Evolutionary conservation across 2,113 vertebrate genomes (phyloP).

Genomic region (Cromileptes altivelis): DNA sequence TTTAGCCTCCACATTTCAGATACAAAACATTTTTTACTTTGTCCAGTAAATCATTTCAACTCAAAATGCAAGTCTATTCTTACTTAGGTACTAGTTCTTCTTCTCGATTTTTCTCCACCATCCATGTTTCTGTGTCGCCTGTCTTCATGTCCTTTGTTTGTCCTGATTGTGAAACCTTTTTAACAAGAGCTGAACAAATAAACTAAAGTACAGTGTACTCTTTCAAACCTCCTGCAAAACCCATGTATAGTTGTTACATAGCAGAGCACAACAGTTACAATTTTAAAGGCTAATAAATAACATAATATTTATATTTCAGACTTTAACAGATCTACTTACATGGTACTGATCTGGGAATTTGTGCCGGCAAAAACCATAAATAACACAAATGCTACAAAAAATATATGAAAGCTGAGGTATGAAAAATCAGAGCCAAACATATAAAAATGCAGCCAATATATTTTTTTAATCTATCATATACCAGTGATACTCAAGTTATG

Average conservation of each 20-base stretch:
- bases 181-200: constrained; percentile 21
- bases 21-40: neutral
- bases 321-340: neutral
- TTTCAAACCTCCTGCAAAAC: neutral
- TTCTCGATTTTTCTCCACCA: neutral
- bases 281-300: neutral
- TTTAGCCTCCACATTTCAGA: neutral
- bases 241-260: neutral
- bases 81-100: neutral
- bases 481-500: no score
- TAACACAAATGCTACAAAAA: neutral
- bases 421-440: neutral
- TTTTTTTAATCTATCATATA: no score
- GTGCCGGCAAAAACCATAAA: neutral
- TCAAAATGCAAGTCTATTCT: neutral
- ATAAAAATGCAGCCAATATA: no score
- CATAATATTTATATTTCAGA: neutral
- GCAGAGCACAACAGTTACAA: no score
- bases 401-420: neutral
- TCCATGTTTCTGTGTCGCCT: neutral
- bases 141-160: constrained; percentile 11
- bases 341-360: neutral
- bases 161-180: constrained; percentile 19
- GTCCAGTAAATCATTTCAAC: neutral
- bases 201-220: neutral